A percentile compares a stretch with the other conserved stretches of the same genome.
phyloP scores from a whole-genome alignment of 2,888 invertebrate genomes.

The Drosophila falleni region DNA sequence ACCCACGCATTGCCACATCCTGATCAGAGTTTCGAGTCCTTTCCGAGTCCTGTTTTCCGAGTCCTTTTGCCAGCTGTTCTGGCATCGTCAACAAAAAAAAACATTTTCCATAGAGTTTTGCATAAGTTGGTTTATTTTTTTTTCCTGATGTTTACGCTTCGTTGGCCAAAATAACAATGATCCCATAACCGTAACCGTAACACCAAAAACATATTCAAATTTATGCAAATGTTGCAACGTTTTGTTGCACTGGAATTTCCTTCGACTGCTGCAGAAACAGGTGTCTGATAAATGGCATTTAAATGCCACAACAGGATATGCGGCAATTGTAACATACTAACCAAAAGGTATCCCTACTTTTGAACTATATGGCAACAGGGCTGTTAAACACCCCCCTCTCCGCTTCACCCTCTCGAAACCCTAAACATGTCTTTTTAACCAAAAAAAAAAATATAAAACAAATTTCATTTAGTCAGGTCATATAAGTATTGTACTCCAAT shows the following conservation, averaged over 20 bases:
- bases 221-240: slow-evolving; percentile 59
- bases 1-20: slow-evolving; percentile 54
- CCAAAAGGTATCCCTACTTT: no score
- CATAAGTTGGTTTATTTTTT: slow-evolving; percentile 49
- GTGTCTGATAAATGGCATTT: slow-evolving; percentile 70
- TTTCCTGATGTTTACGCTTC: slow-evolving; percentile 39
- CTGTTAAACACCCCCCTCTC: slow-evolving; percentile 26
- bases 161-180: slow-evolving; percentile 29
- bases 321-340: neutral
- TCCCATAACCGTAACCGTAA: slow-evolving; percentile 14
- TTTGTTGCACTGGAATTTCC: neutral
- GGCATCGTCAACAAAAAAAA: slow-evolving; percentile 7
- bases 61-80: slow-evolving; percentile 46
- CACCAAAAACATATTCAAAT: slow-evolving; percentile 56
- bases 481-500: neutral
- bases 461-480: slow-evolving; percentile 19
- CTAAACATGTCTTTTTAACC: neutral
- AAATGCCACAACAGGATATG: slow-evolving; percentile 54
- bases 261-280: slow-evolving; percentile 51
- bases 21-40: neutral
- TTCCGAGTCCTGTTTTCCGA: neutral
- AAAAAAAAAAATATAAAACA: slow-evolving; percentile 1
- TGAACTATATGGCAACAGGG: slow-evolving; percentile 44
- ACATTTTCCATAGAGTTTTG: slow-evolving; percentile 63
- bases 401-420: neutral